Evolutionary conservation across 2,797 vertebrate species (phyloP), one percentile per base, ranked within the genome.

Genomic region (Tapera naevia): DNA sequence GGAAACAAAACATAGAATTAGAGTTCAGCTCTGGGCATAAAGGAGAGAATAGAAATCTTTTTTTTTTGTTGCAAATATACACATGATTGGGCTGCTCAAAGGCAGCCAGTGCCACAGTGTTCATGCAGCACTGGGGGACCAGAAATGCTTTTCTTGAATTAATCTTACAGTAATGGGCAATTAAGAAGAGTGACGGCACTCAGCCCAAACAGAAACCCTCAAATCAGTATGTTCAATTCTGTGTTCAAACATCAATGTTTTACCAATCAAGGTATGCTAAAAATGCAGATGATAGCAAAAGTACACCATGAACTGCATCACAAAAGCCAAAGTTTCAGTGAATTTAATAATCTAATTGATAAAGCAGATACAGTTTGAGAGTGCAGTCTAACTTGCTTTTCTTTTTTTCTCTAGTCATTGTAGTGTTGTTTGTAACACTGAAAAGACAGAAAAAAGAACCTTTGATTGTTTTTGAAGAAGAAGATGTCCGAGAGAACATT

Each of bases 361-460:
- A 46, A 57, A 73, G 14, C 46, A 46, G 21, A 39, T 51, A 13
- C 35, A 13, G 27, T 46, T 12, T 9, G 24, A 25, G 46, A 37
- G 28, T 0, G 10, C 32, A 5, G 11, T 7, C 65, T 94, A 85
- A 96, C 17, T 41, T 45, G 0, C 11, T 12, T 39, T 30, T 66
- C 57, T 79, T 41, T 41, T 41, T 50, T 2, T 10, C 53, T 62
- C 0, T 80, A 99, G 98, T 98, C 50, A 99, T 99, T 23, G 98
- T 99, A 43, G 99, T 99, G 83, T 87, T 99, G 95, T 99, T 99
- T 60, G 99, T 99, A 69, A 99, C 99, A 5, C 97, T 99, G 96
- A 98, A 99, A 88, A 98, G 99, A 75, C 99, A 99, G 97, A 99
- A 99, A 97, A 99, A 99, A 93, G 99, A 99, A 74, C 99, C 99